Evolutionary conservation across 23 tunicate genomes (phyloP).

Genomic region (Pegea sp.): DNA sequence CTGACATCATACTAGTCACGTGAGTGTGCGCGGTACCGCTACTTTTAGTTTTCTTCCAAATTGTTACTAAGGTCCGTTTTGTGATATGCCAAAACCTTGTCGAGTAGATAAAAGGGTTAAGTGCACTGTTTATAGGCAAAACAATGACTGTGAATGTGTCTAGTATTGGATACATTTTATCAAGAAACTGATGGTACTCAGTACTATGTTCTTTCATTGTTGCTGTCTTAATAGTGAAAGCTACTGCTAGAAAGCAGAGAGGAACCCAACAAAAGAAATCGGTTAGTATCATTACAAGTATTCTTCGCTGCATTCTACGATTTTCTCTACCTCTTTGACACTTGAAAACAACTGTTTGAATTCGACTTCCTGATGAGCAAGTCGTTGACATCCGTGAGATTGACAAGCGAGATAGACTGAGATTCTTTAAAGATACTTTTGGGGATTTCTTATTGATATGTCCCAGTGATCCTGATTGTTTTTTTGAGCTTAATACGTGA

Average conservation of each 20-base stretch:
- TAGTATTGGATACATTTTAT: not conserved
- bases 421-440: not conserved
- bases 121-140: conserved; percentile 3
- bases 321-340: not conserved
- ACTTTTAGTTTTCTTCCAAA: no score
- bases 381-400: not conserved
- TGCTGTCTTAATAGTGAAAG: not conserved
- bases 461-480: not conserved
- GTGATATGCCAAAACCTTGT: not conserved
- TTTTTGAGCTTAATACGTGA: not conserved
- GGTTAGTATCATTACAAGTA: conserved; percentile 10
- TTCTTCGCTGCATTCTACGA: conserved; percentile 12
- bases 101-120: conserved; percentile 10
- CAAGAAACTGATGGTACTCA: not conserved
- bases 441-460: not conserved
- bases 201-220: not conserved
- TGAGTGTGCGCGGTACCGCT: no score
- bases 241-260: conserved; percentile 15
- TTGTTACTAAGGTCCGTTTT: not conserved
- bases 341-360: not conserved
- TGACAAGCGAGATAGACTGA: not conserved
- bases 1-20: no score
- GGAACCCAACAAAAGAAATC: conserved; percentile 44
- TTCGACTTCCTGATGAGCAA: not conserved
- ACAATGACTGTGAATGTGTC: not conserved